A percentile compares a stretch with the other conserved stretches of the same genome.
phyloP scores from a whole-genome alignment of 2,888 invertebrate species.

The Drosophila paracracens region DNA sequence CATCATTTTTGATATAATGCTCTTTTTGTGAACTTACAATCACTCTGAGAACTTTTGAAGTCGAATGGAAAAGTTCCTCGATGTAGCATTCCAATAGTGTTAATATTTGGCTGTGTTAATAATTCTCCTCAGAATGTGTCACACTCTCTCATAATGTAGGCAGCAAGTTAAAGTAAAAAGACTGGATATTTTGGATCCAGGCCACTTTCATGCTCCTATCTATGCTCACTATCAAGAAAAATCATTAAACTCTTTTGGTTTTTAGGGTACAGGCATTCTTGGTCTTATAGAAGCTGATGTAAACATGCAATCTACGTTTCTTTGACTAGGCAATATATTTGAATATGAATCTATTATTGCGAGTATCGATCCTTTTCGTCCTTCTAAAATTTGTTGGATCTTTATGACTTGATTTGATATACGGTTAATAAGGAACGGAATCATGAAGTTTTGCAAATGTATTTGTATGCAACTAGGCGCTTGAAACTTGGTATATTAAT shows the following conservation, averaged over 20 bases:
- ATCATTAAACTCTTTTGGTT: background rate
- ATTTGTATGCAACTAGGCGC: background rate
- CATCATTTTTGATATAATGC: background rate
- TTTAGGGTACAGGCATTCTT: background rate
- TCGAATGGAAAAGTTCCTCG: no score
- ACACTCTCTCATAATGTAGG: background rate
- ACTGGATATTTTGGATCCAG: background rate
- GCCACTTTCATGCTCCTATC: no score
- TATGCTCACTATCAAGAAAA: background rate
- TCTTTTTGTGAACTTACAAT: background rate
- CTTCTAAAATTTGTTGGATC: background rate
- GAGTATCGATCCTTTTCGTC: background rate
- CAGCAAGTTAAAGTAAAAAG: background rate
- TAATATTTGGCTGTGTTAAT: background rate
- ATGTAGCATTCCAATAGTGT: background rate
- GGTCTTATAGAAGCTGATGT: background rate
- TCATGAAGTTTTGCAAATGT: background rate
- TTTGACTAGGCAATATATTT: background rate
- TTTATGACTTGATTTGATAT: background rate
- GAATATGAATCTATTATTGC: background rate
- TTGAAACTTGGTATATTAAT: background rate
- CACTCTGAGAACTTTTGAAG: no score
- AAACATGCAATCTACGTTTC: background rate
- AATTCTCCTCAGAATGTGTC: background rate
- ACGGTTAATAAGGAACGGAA: background rate